Evolutionary conservation across 2,888 invertebrate genomes (phyloP).

Genomic region (Drosophila aldrichi): DNA sequence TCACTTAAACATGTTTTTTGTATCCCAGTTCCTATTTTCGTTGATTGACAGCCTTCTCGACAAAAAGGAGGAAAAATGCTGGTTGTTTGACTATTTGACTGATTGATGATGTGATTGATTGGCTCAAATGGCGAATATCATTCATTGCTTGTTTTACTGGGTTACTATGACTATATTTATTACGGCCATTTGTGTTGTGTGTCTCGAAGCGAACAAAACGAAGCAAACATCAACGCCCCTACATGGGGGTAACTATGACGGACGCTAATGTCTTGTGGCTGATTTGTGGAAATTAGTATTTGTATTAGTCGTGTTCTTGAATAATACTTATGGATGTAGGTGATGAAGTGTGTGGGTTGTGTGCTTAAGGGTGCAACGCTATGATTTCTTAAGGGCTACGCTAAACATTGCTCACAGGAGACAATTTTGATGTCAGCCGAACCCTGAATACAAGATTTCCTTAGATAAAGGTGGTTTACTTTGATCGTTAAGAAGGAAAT

Average conservation of each 20-base stretch:
- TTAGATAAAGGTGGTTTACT: no score
- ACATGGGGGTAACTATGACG: conserved; percentile 36
- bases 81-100: conserved; percentile 38
- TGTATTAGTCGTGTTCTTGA: conserved; percentile 33
- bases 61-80: conserved; percentile 9
- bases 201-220: conserved; percentile 39
- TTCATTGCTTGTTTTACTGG: conserved; percentile 39
- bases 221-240: conserved; percentile 1
- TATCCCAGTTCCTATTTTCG: background rate
- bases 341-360: background rate
- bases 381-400: conserved; percentile 4
- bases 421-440: background rate
- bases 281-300: conserved; percentile 43
- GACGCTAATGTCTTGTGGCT: conserved; percentile 36
- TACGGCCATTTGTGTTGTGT: conserved; percentile 62
- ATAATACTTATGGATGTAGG: conserved; percentile 21
- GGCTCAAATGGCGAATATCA: conserved; percentile 49
- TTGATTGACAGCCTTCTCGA: conserved; percentile 9
- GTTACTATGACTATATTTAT: conserved; percentile 79
- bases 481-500: no score
- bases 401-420: conserved; percentile 18
- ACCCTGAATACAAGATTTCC: background rate
- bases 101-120: conserved; percentile 63
- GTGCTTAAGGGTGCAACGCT: background rate
- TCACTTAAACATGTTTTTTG: background rate